Conservation (phyloP, 2,888 invertebrate genomes). For the Deroplatys truncata region DNA sequence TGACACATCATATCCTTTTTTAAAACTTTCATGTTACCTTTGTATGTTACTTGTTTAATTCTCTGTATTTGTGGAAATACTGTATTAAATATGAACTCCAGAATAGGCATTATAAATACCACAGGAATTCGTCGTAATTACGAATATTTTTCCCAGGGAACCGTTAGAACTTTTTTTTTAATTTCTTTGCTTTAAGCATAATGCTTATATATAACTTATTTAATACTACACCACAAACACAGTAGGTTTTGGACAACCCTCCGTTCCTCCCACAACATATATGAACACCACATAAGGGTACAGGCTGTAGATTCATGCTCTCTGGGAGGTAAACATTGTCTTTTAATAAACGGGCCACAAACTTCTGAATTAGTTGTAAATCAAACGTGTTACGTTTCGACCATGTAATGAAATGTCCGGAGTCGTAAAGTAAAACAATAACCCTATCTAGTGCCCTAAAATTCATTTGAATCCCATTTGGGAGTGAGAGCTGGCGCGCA, state of each 20-base stretch:
- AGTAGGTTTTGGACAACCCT: not conserved
- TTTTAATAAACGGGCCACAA: not conserved
- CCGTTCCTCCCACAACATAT: not conserved
- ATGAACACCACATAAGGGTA: not conserved
- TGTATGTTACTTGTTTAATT: no score
- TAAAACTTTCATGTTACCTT: no score
- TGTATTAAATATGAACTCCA: no score
- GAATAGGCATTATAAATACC: no score
- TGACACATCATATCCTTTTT: no score
- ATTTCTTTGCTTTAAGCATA: no score
- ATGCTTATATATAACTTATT: no score
- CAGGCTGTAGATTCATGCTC: not conserved
- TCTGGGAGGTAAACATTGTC: not conserved
- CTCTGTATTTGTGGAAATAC: no score
- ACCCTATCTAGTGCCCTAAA: not conserved
- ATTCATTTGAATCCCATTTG: not conserved
- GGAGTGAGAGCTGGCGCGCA: not conserved
- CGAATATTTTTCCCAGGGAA: no score
- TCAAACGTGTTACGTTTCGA: not conserved
- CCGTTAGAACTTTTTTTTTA: no score
- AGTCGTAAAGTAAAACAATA: not conserved
- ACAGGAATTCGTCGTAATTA: no score
- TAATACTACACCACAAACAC: no score
- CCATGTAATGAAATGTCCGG: not conserved
- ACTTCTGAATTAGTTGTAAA: not conserved